These are phyloP conservation scores for Acanthurus tractus DNA, from an alignment of 2,797 vertebrate genomes.

Conservation along the genomic window DNA sequence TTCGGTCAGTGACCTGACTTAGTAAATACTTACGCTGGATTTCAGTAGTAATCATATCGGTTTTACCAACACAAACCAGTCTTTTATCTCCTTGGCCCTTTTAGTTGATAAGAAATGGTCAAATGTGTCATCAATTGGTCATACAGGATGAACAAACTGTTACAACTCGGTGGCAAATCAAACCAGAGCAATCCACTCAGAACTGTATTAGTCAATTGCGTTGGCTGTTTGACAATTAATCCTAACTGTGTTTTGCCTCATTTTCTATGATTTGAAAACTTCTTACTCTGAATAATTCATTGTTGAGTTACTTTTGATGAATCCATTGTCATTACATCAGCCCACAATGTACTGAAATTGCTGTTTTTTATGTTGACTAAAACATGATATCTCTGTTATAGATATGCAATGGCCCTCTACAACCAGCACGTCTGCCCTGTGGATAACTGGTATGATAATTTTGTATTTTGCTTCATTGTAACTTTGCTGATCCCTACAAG, in stretches of 20 bases:
- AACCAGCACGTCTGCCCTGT: constrained; percentile 90
- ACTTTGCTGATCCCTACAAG: not conserved
- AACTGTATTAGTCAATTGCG: not conserved
- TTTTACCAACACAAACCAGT: constrained; percentile 21
- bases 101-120: constrained; percentile 28
- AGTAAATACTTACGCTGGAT: constrained; percentile 30
- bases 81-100: constrained; percentile 18
- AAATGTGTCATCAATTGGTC: constrained; percentile 24
- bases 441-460: constrained; percentile 84
- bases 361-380: constrained; percentile 22
- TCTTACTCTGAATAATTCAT: not conserved
- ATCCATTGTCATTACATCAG: not conserved
- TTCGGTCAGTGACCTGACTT: constrained; percentile 47
- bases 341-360: not conserved
- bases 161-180: constrained; percentile 1
- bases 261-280: not conserved
- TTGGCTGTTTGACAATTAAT: not conserved
- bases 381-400: constrained; percentile 53
- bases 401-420: constrained; percentile 89
- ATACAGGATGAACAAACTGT: constrained; percentile 16
- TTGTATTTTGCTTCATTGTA: constrained; percentile 13
- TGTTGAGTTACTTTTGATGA: not conserved
- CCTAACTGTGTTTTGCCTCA: not conserved
- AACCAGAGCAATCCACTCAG: not conserved
- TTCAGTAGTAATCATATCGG: not conserved